Evolutionary conservation across 2,113 vertebrate genomes (phyloP), one percentile per base, ranked within the genome.

Genomic region (Pluvialis apricaria): DNA sequence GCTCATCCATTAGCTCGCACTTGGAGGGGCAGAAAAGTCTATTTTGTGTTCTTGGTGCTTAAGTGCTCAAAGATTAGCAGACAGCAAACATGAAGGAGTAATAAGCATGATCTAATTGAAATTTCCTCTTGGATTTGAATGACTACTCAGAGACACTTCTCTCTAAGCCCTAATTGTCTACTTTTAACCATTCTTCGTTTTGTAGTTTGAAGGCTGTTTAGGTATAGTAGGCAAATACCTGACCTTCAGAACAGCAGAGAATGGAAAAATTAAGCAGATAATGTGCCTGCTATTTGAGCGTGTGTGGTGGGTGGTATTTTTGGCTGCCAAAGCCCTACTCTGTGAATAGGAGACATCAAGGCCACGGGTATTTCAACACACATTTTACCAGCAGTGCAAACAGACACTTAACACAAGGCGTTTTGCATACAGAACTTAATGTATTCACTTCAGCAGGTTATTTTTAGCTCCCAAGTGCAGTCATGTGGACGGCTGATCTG

Each of bases 381-480:
- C 88, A 26, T 89, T 86, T 75, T 72, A 78, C 68, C 95, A 91
- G 95, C 91, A 94, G 97, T 26, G 88, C 94, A 92, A 86, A 86
- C 96, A 97, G 91, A 94, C 86, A 60, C 86, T 86, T 26, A 32
- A 11, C 95, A 71, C 82, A 2, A 40, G 92, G 92, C 26, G 13
- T 62, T 96, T 82, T 96, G 96, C 94, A 85, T 95, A 49, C 88
- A 52, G 92, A 69, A 51, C 91, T 68, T 17, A 28, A 92, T 76
- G 86, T 28, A 49, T 94, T 88, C 88, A 1, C 94, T 92, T 9
- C 2, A 3, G 82, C 54, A 3, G 70, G 80, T 60, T 96, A 94
- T 96, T 96, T 96, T 96, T 96, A 89, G 96, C 92, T 92, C 36
- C 83, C 36, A 2, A 76, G 91, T 6, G 80, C 95, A 96, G 97